Percentiles rank a stretch among this genome's conserved stretches.
Conservation (phyloP, 2,113 vertebrate species). For the Pithys albifrons region DNA sequence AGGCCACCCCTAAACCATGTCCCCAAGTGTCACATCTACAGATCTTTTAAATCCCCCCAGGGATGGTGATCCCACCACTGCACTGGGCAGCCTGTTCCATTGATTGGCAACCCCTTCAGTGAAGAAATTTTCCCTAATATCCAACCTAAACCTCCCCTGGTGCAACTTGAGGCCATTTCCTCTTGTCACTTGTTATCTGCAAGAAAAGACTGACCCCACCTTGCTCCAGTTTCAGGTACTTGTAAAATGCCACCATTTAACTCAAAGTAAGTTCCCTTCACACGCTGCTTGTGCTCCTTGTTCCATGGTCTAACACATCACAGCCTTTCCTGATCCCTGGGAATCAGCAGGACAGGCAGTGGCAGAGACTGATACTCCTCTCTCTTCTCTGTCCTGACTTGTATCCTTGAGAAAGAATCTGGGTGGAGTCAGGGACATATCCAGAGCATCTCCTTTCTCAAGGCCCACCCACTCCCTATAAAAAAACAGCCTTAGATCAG, state of each 20-base stretch:
- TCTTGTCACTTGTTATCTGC: not conserved
- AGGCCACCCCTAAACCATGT: not conserved
- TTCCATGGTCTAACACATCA: not conserved
- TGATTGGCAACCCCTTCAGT: not conserved
- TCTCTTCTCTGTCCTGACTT: slow-evolving; percentile 18
- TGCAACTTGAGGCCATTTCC: not conserved
- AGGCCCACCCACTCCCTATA: slow-evolving; percentile 17
- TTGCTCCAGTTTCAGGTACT: not conserved
- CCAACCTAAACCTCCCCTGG: not conserved
- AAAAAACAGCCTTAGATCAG: slow-evolving; percentile 3
- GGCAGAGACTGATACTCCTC: not conserved
- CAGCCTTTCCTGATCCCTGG: not conserved
- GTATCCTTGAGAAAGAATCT: not conserved
- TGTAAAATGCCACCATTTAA: not conserved
- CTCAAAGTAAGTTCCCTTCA: not conserved
- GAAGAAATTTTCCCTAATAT: not conserved
- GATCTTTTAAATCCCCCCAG: not conserved
- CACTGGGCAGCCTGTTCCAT: not conserved
- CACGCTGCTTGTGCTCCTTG: not conserved
- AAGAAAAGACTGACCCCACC: not conserved
- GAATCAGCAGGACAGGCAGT: not conserved
- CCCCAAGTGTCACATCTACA: not conserved
- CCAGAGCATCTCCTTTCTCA: not conserved
- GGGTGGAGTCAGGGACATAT: slow-evolving; percentile 12
- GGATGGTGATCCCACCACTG: not conserved